Base-by-base conservation (phyloP, 2,113 vertebrate species). In the Sprattus sprattus region DNA sequence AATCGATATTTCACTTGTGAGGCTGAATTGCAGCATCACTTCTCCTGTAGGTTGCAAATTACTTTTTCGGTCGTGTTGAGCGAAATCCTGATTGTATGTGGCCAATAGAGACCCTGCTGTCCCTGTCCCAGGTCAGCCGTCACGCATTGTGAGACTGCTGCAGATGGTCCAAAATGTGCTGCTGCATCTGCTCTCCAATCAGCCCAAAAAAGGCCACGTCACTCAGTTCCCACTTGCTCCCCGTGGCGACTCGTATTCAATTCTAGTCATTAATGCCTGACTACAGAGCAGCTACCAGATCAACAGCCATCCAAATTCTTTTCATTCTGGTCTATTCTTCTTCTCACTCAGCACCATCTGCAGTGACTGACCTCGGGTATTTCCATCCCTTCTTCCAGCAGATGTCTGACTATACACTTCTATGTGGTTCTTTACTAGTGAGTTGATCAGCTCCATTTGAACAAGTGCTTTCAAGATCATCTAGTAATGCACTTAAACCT, bases 141-240 rank as follows among this genome's bases (percentile, higher is more conserved):
- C 71, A 32, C 9, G 15, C 28, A 78, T 16, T 78, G 39, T 32
- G 32, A 78, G 28, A 78, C 7, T 78, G 71, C 28, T 78, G 71
- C 71, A 78, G 71, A 78, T 78, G 32, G 25, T 78, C 71, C 71
- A 78, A 32, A 39, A 78, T 78, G 71, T 78, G 32, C 32, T 11
- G 71, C 28, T 78, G 71, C 71, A 78, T 78, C 71, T 78, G 71
- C 13, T 78, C 25, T 78, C 32, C 71, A 78, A 78, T 78, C 71
- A 78, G 71, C 28, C 71, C 5, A 78, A 78, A 78, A 78, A 78
- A 39, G 71, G 64, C 25, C 64, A 71, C 25, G 64, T 39, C 71
- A 78, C 71, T 32, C 28, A 39, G 71, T 15, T 78, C 28, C 71
- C 28, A 39, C 71, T 39, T 2, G 71, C 11, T 39, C 11, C 71